Evolutionary conservation across 2,797 vertebrate genomes (phyloP).

Genomic region (Pempheris klunzingeri): DNA sequence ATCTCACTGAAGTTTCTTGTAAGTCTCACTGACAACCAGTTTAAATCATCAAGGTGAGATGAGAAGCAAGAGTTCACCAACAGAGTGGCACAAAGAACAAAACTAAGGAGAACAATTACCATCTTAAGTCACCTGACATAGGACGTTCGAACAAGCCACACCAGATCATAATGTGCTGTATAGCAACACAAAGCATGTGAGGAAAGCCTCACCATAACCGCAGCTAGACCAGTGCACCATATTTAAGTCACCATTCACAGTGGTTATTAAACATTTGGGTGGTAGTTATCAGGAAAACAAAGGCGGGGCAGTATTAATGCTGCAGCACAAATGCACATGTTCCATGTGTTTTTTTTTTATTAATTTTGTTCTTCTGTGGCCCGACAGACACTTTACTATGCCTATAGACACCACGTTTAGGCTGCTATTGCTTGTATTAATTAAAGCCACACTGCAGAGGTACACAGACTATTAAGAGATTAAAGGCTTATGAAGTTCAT

Average conservation of each 20-base stretch:
- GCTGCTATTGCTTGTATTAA: neutral
- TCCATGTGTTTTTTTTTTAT: neutral
- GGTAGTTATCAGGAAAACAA: neutral
- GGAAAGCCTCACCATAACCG: neutral
- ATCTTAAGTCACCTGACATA: neutral
- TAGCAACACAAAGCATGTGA: too few relatives aligned
- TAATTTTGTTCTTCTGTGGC: neutral
- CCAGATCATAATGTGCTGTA: neutral
- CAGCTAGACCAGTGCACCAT: neutral
- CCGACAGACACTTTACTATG: neutral
- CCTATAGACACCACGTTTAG: neutral
- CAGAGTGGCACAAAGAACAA: neutral
- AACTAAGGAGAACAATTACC: neutral
- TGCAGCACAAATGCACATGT: neutral
- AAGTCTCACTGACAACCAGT: neutral
- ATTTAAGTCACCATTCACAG: neutral
- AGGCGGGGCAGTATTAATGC: neutral
- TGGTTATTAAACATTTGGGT: too few relatives aligned
- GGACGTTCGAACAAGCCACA: neutral
- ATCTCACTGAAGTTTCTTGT: neutral
- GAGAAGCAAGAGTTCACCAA: neutral
- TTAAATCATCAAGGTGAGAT: neutral
- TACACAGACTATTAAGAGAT: neutral
- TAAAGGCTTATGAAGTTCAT: neutral
- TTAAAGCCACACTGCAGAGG: neutral